Evolutionary conservation across 1,140 invertebrate genomes (phyloP).

Genomic region (Musca domestica): DNA sequence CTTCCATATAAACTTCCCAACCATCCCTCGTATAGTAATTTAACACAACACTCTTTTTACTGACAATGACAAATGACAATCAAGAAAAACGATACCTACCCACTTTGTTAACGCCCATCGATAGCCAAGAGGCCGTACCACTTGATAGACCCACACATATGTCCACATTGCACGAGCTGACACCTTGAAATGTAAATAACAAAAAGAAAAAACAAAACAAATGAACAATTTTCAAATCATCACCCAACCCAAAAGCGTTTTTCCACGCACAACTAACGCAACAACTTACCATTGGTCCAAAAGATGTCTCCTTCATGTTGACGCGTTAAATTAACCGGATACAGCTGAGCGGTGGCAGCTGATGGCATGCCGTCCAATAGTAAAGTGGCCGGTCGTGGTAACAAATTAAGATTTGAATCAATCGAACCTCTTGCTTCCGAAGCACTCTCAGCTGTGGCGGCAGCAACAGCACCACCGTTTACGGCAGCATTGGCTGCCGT

Average conservation of each 20-base stretch:
- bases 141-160: conserved; percentile 59
- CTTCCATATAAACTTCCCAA: too few relatives aligned
- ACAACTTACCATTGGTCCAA: conserved; percentile 56
- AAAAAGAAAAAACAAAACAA: conserved; percentile 25
- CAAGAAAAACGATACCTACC: conserved; percentile 30
- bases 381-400: conserved; percentile 37
- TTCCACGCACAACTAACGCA: neutral
- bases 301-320: conserved; percentile 62
- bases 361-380: conserved; percentile 44
- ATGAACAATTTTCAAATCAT: neutral
- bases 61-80: conserved; percentile 36
- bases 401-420: conserved; percentile 25
- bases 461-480: too few relatives aligned
- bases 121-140: conserved; percentile 54
- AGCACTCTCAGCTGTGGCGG: neutral
- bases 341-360: conserved; percentile 32
- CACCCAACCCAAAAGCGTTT: neutral
- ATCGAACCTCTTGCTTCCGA: conserved; percentile 1
- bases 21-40: too few relatives aligned
- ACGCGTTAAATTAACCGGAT: conserved; percentile 55
- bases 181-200: conserved; percentile 27
- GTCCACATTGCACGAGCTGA: conserved; percentile 52
- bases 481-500: neutral
- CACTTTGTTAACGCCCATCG: conserved; percentile 27
- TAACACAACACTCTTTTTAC: conserved; percentile 18